Base-by-base conservation (phyloP, 2,113 vertebrate genomes). In the Hirundichthys speculiger region DNA sequence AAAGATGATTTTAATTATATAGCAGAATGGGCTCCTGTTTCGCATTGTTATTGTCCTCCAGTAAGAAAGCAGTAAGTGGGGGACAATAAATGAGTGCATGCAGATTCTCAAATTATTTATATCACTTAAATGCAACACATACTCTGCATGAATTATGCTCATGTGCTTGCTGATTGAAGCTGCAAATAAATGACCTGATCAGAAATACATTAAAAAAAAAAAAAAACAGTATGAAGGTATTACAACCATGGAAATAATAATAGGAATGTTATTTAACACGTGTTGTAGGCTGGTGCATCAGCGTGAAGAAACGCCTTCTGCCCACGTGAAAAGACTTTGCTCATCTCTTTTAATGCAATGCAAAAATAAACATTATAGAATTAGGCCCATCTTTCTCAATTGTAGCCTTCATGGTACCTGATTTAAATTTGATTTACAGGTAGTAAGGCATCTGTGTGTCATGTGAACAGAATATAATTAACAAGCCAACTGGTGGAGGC, bases 351-450 rank as follows among this genome's bases (percentile, higher is more conserved):
- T 63, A 73, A 41, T 75, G 67, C 80, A 73, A 77, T 73, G 62
- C 74, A 82, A 86, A 86, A 90, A 90, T 90, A 89, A 90, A 86
- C 61, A 85, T 57, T 76, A 80, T 57, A 75, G 70, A 86, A 88
- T 80, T 69, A 83, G 67, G 54, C 53, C 77, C 83, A 93, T 92
- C 85, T 82, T 90, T 92, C 90, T 91, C 87, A 92, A 91, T 91
- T 84, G 81, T 13, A 18, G 27, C 57, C 69, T 80, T 80, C 72
- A 51, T 69, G 68, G 71, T 84, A 85, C 84, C 83, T 79, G 79
- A 89, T 87, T 82, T 83, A 84, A 90, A 87, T 84, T 81, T 79
- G 75, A 88, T 90, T 91, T 87, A 86, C 79, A 89, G 76, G 80
- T 84, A 69, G 73, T 58, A 51, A 49, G 60, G 67, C 40, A 24